These are phyloP conservation scores for Lucifuga dentata DNA, from an alignment of 2,113 vertebrate species.

Conservation along the genomic window DNA sequence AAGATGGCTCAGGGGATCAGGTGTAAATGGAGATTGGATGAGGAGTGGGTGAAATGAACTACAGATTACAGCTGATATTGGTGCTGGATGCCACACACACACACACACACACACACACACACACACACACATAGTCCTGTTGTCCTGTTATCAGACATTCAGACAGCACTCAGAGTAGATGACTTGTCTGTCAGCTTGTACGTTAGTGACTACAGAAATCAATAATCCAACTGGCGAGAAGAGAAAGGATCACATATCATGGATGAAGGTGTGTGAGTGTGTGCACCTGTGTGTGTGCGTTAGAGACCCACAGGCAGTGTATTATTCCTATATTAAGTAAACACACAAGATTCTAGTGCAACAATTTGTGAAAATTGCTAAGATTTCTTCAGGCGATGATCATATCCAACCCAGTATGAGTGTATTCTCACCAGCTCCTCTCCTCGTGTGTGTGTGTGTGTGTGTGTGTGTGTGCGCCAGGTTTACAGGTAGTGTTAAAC, in stretches of 20 bases:
- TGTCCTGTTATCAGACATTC: slow-evolving; percentile 27
- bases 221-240: slow-evolving; percentile 37
- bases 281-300: slow-evolving; percentile 9
- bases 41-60: slow-evolving; percentile 35
- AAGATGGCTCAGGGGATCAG: slow-evolving; percentile 50
- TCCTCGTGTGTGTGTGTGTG: no score
- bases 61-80: slow-evolving; percentile 50
- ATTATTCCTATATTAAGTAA: not conserved
- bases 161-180: slow-evolving; percentile 31
- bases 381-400: no score
- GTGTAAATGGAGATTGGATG: slow-evolving; percentile 58
- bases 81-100: slow-evolving; percentile 8
- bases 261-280: slow-evolving; percentile 1
- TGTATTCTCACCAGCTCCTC: not conserved
- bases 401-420: not conserved
- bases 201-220: slow-evolving; percentile 44
- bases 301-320: not conserved
- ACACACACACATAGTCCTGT: slow-evolving; percentile 7
- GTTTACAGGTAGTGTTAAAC: slow-evolving; percentile 99
- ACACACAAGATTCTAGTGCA: slow-evolving; percentile 5
- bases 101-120: slow-evolving; percentile 14
- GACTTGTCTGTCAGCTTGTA: slow-evolving; percentile 36
- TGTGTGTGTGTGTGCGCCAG: slow-evolving; percentile 74
- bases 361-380: no score
- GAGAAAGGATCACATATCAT: slow-evolving; percentile 15